These are phyloP conservation scores for Betta splendens DNA, from an alignment of 2,797 vertebrate species.

Conservation along the genomic window DNA sequence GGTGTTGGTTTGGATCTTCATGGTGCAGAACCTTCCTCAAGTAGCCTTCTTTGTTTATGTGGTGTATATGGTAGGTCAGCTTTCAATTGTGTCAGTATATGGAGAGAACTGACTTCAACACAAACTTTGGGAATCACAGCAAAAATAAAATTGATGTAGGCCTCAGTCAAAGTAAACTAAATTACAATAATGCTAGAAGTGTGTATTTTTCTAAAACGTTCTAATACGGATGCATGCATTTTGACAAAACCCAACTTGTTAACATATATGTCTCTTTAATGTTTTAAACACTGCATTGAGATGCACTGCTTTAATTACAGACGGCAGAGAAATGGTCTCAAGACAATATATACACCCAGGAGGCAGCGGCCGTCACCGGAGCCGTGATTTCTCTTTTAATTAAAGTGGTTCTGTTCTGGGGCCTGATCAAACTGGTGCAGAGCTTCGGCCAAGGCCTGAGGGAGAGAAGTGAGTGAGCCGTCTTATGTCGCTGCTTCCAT, in stretches of 20 bases:
- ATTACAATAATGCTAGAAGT: no score
- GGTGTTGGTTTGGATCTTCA: constrained; percentile 82
- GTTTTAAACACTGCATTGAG: neutral
- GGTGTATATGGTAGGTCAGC: constrained; percentile 78
- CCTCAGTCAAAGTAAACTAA: no score
- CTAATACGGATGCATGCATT: no score
- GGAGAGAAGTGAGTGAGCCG: constrained; percentile 84
- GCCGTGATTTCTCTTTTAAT: constrained; percentile 83
- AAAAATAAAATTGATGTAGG: no score
- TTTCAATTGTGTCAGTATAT: neutral
- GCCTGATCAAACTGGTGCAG: constrained; percentile 78
- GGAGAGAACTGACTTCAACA: neutral
- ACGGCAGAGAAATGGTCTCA: constrained; percentile 76
- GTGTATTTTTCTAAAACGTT: no score
- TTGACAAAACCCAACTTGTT: no score
- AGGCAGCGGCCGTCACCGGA: constrained; percentile 82
- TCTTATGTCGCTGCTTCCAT: neutral
- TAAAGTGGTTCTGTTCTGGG: constrained; percentile 83
- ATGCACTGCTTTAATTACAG: constrained; percentile 56
- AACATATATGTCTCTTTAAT: neutral
- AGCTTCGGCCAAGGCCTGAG: constrained; percentile 86
- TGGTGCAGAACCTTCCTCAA: constrained; percentile 81
- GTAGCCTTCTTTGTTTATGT: constrained; percentile 84
- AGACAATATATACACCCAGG: constrained; percentile 76
- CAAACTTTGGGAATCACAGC: no score